Evolutionary conservation across 1,140 invertebrate species (phyloP).

Genomic region (Temnothorax nylanderi): DNA sequence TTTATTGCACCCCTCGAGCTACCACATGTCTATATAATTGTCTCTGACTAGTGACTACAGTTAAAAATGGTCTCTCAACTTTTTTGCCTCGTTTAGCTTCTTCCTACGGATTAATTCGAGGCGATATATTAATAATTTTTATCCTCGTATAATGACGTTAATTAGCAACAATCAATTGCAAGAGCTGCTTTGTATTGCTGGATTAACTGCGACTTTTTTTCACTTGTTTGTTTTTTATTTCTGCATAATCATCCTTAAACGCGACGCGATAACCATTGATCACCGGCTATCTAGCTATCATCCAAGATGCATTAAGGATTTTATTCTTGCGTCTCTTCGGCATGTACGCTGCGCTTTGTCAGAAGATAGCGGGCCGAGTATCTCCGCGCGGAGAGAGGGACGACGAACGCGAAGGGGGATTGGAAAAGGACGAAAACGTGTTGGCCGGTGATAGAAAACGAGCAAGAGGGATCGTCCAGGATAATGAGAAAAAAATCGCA

Average conservation of each 20-base stretch:
- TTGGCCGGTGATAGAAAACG: slow-evolving; percentile 52
- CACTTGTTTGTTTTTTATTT: not conserved
- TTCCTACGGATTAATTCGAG: not conserved
- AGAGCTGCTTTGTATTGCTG: not conserved
- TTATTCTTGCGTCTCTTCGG: slow-evolving; percentile 41
- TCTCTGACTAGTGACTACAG: not conserved
- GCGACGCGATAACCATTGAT: slow-evolving; percentile 36
- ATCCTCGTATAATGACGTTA: not conserved
- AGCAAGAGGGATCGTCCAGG: slow-evolving; percentile 55
- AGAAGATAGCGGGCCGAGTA: slow-evolving; percentile 36
- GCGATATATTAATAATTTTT: not conserved
- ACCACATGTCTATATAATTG: not conserved
- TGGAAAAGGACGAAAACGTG: slow-evolving; percentile 63
- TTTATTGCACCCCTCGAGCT: slow-evolving; percentile 7
- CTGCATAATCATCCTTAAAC: not conserved
- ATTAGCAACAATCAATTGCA: not conserved
- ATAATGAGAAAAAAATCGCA: slow-evolving; percentile 74
- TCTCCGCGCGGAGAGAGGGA: not conserved
- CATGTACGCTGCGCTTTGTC: slow-evolving; percentile 22
- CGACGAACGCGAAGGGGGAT: slow-evolving; percentile 15
- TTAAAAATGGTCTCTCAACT: not conserved
- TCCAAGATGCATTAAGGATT: slow-evolving; percentile 34
- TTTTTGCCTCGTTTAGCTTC: not conserved
- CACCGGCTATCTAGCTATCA: slow-evolving; percentile 17
- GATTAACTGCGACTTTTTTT: not conserved